Conservation (phyloP, 92 coral and sea anemone genomes). For the Porites rus region DNA sequence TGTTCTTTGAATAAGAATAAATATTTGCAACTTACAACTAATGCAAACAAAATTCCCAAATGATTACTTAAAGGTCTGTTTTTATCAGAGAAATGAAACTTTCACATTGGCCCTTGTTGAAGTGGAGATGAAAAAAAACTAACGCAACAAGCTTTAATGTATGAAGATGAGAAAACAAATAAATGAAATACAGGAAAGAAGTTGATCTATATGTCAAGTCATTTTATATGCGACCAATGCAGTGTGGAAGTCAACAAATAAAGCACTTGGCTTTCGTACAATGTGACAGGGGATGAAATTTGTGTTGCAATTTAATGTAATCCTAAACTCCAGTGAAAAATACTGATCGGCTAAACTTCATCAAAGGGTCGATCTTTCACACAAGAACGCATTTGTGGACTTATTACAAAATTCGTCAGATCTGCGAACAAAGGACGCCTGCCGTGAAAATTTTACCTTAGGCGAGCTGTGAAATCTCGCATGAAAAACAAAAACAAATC, state of each 20-base stretch:
- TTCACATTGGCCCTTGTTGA: background rate
- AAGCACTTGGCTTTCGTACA: background rate
- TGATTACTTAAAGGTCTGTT: constrained; percentile 19
- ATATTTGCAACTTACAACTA: constrained; percentile 29
- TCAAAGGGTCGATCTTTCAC: background rate
- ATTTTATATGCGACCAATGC: background rate
- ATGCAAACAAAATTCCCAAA: constrained; percentile 42
- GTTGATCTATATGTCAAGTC: background rate
- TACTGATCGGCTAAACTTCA: background rate
- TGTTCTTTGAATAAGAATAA: background rate
- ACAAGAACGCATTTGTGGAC: background rate
- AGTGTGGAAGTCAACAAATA: constrained; percentile 19
- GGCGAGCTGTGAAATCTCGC: constrained; percentile 22
- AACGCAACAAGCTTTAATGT: background rate
- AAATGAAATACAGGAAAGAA: background rate
- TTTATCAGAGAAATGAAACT: background rate
- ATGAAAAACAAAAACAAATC: constrained; percentile 23
- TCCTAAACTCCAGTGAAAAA: background rate
- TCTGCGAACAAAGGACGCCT: constrained; percentile 35
- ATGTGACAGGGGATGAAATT: background rate
- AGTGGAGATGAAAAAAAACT: background rate
- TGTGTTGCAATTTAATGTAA: background rate
- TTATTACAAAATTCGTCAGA: constrained; percentile 22
- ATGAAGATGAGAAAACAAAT: background rate
- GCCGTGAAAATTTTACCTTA: constrained; percentile 30